Percentiles rank a stretch among this genome's conserved stretches.
Evolutionary conservation across 2,797 vertebrate species (phyloP).

Genomic region (Alcedo atthis): DNA sequence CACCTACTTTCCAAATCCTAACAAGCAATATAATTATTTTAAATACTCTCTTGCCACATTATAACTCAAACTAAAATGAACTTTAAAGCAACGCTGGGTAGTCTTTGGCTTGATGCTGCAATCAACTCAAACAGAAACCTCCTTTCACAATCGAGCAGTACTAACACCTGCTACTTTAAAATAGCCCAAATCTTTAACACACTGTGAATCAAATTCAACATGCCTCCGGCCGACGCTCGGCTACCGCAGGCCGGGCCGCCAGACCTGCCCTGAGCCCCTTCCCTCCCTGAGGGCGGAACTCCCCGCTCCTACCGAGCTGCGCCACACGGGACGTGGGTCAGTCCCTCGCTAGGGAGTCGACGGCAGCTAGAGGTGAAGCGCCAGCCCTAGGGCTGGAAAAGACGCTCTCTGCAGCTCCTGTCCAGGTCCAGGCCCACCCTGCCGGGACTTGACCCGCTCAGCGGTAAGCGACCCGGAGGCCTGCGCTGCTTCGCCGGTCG

Average conservation of each 20-base stretch:
- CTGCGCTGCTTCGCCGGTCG: not conserved
- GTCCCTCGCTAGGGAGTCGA: not conserved
- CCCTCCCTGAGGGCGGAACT: too few relatives aligned
- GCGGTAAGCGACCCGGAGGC: not conserved
- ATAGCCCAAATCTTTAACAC: too few relatives aligned
- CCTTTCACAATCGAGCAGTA: not conserved
- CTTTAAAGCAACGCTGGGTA: not conserved
- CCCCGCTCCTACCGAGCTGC: not conserved
- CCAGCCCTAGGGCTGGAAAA: too few relatives aligned
- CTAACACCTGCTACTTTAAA: rapidly evolving
- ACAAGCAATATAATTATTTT: rapidly evolving
- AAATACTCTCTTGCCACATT: not conserved
- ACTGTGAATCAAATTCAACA: too few relatives aligned
- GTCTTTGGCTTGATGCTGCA: rapidly evolving
- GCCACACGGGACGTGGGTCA: not conserved
- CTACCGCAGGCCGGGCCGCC: not conserved
- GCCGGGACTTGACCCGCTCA: not conserved
- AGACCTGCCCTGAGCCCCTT: not conserved
- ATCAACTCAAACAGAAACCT: not conserved
- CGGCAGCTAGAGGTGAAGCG: not conserved
- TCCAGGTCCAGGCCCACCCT: not conserved
- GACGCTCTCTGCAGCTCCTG: too few relatives aligned
- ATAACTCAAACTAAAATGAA: not conserved
- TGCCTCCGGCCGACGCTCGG: not conserved
- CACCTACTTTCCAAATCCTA: too few relatives aligned